A percentile compares a stretch with the other conserved stretches of the same genome.
Evolutionary conservation across 2,888 invertebrate genomes (phyloP).

Genomic region (Octonoba sinensis): DNA sequence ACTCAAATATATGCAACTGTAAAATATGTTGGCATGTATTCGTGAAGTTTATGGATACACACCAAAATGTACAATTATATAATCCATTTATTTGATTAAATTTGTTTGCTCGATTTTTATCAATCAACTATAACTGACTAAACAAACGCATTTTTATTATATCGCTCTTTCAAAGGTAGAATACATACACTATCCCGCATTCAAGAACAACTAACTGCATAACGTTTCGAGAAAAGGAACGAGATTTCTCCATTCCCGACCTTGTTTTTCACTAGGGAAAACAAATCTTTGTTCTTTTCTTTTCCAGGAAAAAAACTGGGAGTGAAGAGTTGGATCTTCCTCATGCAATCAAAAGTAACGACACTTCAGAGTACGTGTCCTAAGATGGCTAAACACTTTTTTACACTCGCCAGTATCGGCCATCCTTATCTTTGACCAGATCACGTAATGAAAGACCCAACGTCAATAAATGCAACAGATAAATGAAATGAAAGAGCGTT

Average conservation of each 20-base stretch:
- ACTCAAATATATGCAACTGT: no score
- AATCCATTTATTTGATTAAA: no score
- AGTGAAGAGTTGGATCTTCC: constrained; percentile 30
- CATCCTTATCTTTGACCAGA: constrained; percentile 20
- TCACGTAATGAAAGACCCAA: constrained; percentile 40
- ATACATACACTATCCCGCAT: no score
- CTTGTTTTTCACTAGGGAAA: constrained; percentile 42
- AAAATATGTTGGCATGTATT: no score
- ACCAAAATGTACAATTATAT: no score
- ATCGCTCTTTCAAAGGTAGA: no score
- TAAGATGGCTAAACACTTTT: constrained; percentile 40
- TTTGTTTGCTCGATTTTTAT: no score
- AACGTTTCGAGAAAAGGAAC: not conserved
- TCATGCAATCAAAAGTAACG: constrained; percentile 53
- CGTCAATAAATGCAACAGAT: constrained; percentile 39
- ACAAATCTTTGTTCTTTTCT: constrained; percentile 7
- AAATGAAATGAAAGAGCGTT: constrained; percentile 37
- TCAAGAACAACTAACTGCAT: no score
- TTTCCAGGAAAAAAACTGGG: not conserved
- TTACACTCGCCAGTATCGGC: not conserved
- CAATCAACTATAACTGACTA: no score
- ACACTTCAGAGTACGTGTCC: constrained; percentile 44
- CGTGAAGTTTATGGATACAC: no score
- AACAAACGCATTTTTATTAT: no score
- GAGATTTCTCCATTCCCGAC: constrained; percentile 29